Evolutionary conservation across 2,888 invertebrate species (phyloP), one percentile per base, ranked within the genome.

Genomic region (Heliconius sara): DNA sequence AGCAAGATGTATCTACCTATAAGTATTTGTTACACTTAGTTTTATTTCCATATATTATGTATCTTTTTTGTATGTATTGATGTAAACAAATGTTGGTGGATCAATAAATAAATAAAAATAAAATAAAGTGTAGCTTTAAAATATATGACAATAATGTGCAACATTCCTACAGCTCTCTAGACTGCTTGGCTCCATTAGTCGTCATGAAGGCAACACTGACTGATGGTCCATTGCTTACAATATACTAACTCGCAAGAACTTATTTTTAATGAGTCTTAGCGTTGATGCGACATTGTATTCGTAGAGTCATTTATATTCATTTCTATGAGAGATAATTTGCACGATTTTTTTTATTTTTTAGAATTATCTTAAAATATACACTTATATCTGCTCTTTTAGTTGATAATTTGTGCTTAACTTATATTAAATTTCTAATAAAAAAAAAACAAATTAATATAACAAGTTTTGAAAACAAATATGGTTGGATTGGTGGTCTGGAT

Each of bases 131-230:
- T 34, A 39, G 39, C 19, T 34, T 34, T 34, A 2, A 16, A 25
- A 34, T 34, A 3, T 67, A 39, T n/a, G 34, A 39, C n/a, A 67
- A n/a, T 16, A 16, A 34, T 72, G 27, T 78, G 76, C 0, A 47
- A 16, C 19, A 70, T 52, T 72, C 79, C 73, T 81, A 57, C 57
- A 27, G 78, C 43, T 12, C n/a, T 34, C 43, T 39, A 76, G 77
- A 66, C 72, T 68, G 79, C 72, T 75, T 10, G 76, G 66, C 81
- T 81, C 78, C 73, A 81, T 81, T 81, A 81, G 79, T 68, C 66
- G 65, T 52, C 34, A 43, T 63, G 71, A 78, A 77, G 68, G 57
- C 81, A 79, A 81, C 77, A 75, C 77, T 77, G 81, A 81, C 67
- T 73, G 79, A 79, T 77, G 77, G 71, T 43, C 70, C 34, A 30